Percentiles rank a stretch among this genome's conserved stretches.
Conservation (phyloP, 1,140 invertebrate species). For the Linepithema humile region DNA sequence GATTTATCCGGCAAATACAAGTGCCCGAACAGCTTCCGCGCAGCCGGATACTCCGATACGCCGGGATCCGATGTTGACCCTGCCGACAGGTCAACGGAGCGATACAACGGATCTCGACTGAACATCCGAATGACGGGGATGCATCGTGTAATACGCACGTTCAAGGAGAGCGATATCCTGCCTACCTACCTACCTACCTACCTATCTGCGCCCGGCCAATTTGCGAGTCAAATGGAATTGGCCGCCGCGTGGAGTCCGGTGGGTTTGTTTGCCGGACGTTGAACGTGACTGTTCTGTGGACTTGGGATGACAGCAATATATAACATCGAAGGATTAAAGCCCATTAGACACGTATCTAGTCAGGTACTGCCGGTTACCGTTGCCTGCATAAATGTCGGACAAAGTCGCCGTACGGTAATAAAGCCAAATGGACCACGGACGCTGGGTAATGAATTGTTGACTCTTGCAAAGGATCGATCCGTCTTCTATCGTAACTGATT, state of each 20-base stretch:
- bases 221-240: conserved; percentile 59
- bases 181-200: background rate
- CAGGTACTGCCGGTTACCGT: conserved; percentile 6
- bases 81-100: background rate
- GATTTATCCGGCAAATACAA: conserved; percentile 27
- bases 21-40: background rate
- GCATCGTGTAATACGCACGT: conserved; percentile 26
- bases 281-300: conserved; percentile 50
- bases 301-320: conserved; percentile 42
- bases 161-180: conserved; percentile 38
- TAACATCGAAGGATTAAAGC: conserved; percentile 54
- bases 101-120: conserved; percentile 12
- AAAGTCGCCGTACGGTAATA: conserved; percentile 40
- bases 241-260: conserved; percentile 21
- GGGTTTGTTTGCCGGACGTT: conserved; percentile 50
- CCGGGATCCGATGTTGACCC: background rate
- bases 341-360: conserved; percentile 54
- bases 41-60: background rate
- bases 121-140: background rate
- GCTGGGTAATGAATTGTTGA: conserved; percentile 7
- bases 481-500: background rate
- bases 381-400: conserved; percentile 36
- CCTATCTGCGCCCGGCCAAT: conserved; percentile 38
- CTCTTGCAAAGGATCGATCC: background rate
- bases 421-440: conserved; percentile 31